Evolutionary conservation across 1,140 invertebrate genomes (phyloP).

Genomic region (Coenobita brevimanus): DNA sequence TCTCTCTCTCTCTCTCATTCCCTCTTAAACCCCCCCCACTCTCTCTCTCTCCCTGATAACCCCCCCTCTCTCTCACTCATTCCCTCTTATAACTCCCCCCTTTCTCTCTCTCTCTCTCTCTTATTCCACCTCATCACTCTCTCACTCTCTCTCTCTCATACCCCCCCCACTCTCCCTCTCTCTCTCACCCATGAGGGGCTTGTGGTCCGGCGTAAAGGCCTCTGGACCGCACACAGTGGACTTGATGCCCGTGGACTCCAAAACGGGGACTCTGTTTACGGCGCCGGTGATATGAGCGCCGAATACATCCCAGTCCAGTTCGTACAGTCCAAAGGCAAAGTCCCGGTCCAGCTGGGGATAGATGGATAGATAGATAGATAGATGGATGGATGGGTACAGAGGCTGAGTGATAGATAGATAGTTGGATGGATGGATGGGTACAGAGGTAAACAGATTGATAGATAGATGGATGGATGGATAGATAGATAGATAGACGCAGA

Average conservation of each 20-base stretch:
- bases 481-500: too few species aligned
- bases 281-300: conserved; percentile 83
- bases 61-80: not conserved
- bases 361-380: too few species aligned
- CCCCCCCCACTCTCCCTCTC: too few species aligned
- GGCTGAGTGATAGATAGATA: too few species aligned
- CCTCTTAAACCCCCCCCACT: not conserved
- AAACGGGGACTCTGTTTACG: conserved; percentile 81
- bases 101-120: not conserved
- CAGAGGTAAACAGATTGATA: too few species aligned
- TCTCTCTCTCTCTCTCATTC: conserved; percentile 1
- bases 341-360: conserved; percentile 80
- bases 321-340: conserved; percentile 87
- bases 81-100: not conserved
- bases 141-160: not conserved
- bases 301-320: conserved; percentile 90
- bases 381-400: too few species aligned
- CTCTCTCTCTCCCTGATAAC: not conserved
- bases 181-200: conserved; percentile 83
- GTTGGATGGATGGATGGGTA: too few species aligned
- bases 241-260: conserved; percentile 85
- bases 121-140: not conserved
- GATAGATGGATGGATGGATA: too few species aligned
- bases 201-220: conserved; percentile 92
- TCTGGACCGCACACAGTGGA: conserved; percentile 84